Base-by-base conservation (phyloP, 1,140 invertebrate genomes). In the Teleogryllus occipitalis region DNA sequence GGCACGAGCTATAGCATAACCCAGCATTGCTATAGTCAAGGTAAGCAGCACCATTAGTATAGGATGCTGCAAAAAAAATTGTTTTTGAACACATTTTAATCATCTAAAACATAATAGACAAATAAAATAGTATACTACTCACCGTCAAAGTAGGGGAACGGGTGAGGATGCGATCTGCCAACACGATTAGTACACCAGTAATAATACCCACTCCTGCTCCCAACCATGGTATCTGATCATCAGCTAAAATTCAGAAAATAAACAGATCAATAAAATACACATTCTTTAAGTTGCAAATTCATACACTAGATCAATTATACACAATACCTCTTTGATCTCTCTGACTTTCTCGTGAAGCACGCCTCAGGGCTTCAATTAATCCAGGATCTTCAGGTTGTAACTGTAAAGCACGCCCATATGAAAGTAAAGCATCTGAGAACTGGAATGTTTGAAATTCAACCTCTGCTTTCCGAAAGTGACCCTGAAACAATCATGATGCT, bases 391-490 rank as follows among this genome's bases (percentile, higher is more conserved):
- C 89, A 74, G 93, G 92, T 82, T 93, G 90, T 47, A 93, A 85
- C 81, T 89, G 88, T 78, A 93, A 85, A 72, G 92, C 92, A 84
- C 89, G 87, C 81, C 89, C 88, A 82, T 94, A 95, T 74, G 93
- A 94, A 78, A 91, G 86, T 80, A 93, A 86, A 18, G 94, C 93
- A 84, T 93, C 90, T 81, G 87, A 86, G 84, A 91, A 93, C 79
- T 91, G 88, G 76, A 89, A 90, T 82, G 92, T 91, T 21, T 91
- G 90, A 83, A 89, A 90, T 86, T 94, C 91, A 14, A 95, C 91
- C 87, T 95, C 93, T 73, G 90, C 94, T 85, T 93, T 92, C 78
- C 94, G 88, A 86, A 92, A 95, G 86, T 94, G 94, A 21, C 93
- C 93, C 93, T 94, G 83, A 74, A 78, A 80, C 77, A 49, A 82